Percentiles rank a stretch among this genome's conserved stretches.
Conservation (phyloP, 2,888 invertebrate genomes). For the Leucozona laternaria region DNA sequence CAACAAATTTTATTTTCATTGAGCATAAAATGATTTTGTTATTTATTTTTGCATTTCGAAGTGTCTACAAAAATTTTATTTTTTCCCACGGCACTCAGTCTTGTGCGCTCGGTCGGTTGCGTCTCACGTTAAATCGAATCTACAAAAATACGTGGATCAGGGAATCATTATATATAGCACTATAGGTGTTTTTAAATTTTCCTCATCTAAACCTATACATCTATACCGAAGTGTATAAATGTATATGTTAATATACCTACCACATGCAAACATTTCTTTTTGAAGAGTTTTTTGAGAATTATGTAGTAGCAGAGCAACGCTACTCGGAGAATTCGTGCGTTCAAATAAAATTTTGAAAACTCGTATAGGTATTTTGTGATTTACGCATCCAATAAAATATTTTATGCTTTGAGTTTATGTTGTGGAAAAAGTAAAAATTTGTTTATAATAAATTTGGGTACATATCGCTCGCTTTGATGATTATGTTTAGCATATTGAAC, state of each 20-base stretch:
- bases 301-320: slow-evolving; percentile 40
- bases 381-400: slow-evolving; percentile 32
- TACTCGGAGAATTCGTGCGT: slow-evolving; percentile 56
- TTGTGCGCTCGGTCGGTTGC: slow-evolving; percentile 69
- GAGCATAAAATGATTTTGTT: slow-evolving; percentile 48
- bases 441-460: background rate
- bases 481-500: background rate
- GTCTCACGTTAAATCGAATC: slow-evolving; percentile 64
- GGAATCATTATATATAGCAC: slow-evolving; percentile 41
- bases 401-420: slow-evolving; percentile 23
- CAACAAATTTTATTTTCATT: slow-evolving; percentile 50
- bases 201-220: slow-evolving; percentile 29
- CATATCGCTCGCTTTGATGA: background rate
- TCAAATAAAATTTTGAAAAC: slow-evolving; percentile 32
- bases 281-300: slow-evolving; percentile 58
- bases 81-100: slow-evolving; percentile 70
- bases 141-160: slow-evolving; percentile 60
- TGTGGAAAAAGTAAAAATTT: background rate
- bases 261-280: slow-evolving; percentile 50
- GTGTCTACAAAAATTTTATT: slow-evolving; percentile 54
- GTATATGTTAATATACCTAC: background rate
- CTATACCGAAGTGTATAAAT: background rate
- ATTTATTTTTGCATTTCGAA: slow-evolving; percentile 44
- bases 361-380: slow-evolving; percentile 39
- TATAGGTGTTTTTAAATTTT: slow-evolving; percentile 55